Evolutionary conservation across 2,797 vertebrate genomes (phyloP).

Genomic region (Kryptopterus vitreolus): DNA sequence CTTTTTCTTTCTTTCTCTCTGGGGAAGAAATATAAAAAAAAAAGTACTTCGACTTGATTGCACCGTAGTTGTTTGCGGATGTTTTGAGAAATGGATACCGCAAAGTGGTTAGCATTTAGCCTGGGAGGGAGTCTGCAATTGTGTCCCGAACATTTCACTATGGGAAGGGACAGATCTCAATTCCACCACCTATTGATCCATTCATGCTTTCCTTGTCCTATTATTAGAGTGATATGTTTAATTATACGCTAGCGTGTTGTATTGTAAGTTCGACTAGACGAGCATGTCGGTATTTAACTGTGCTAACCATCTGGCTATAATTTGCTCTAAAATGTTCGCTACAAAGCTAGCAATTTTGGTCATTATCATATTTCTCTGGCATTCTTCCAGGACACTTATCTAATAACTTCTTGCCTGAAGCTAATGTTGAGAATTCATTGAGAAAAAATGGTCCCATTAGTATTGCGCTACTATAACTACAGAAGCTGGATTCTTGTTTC

Average conservation of each 20-base stretch:
- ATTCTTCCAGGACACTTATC: not conserved
- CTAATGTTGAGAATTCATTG: not conserved
- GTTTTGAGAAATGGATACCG: conserved; percentile 18
- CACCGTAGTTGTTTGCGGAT: conserved; percentile 14
- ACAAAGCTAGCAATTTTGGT: not conserved
- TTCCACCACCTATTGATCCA: not conserved
- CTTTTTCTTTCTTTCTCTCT: not conserved
- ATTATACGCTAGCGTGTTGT: not conserved
- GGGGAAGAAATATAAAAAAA: not conserved
- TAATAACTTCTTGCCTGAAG: not conserved
- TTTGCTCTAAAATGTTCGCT: not conserved
- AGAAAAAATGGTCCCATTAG: not conserved
- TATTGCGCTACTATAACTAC: not conserved
- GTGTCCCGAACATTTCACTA: not conserved
- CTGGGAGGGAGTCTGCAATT: not conserved
- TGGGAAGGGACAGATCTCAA: not conserved
- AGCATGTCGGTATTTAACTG: not conserved
- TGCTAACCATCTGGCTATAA: not conserved
- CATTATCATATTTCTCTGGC: not conserved
- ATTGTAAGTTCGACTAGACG: not conserved
- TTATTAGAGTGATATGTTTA: not conserved
- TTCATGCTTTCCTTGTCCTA: not conserved
- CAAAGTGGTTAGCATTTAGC: conserved; percentile 9
- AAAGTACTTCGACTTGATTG: conserved; percentile 6
- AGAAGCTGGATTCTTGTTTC: not conserved